phyloP scores from a whole-genome alignment of 2,888 invertebrate genomes.

The Dynastes maya region DNA sequence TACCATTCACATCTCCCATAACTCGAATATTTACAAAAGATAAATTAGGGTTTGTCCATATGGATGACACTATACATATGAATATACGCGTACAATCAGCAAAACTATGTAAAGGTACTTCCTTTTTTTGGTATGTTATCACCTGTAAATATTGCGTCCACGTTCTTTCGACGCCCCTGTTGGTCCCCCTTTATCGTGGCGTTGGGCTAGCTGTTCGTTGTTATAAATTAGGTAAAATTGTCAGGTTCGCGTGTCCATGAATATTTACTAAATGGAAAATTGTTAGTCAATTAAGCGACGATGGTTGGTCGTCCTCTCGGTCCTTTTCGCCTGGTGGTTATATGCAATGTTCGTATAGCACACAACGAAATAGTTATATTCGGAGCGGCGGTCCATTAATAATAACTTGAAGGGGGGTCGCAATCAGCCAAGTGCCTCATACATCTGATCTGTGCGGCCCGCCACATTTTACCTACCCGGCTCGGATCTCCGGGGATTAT shows the following conservation, averaged over 20 bases:
- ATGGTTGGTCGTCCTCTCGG: neutral
- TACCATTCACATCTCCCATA: no score
- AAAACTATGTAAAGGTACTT: constrained; percentile 4
- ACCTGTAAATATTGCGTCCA: constrained; percentile 31
- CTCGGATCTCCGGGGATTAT: constrained; percentile 41
- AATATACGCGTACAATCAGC: neutral
- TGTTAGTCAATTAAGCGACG: constrained; percentile 41
- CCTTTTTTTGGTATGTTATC: constrained; percentile 34
- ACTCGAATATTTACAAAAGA: no score
- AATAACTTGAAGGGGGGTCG: constrained; percentile 58
- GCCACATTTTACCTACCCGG: constrained; percentile 47
- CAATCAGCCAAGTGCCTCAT: constrained; percentile 59
- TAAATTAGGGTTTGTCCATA: no score
- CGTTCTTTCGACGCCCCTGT: neutral
- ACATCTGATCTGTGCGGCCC: constrained; percentile 50
- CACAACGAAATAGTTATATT: constrained; percentile 60
- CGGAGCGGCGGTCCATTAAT: constrained; percentile 62
- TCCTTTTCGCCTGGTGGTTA: neutral
- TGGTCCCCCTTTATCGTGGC: neutral
- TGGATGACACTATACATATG: no score
- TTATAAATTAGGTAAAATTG: constrained; percentile 41
- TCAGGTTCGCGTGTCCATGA: constrained; percentile 44
- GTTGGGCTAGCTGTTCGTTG: constrained; percentile 1
- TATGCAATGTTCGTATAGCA: constrained; percentile 10
- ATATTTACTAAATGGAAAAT: constrained; percentile 45